Percentiles rank a stretch among this genome's conserved stretches.
These are phyloP conservation scores for Hucho hucho DNA, from an alignment of 2,113 vertebrate species.

Conservation along the genomic window DNA sequence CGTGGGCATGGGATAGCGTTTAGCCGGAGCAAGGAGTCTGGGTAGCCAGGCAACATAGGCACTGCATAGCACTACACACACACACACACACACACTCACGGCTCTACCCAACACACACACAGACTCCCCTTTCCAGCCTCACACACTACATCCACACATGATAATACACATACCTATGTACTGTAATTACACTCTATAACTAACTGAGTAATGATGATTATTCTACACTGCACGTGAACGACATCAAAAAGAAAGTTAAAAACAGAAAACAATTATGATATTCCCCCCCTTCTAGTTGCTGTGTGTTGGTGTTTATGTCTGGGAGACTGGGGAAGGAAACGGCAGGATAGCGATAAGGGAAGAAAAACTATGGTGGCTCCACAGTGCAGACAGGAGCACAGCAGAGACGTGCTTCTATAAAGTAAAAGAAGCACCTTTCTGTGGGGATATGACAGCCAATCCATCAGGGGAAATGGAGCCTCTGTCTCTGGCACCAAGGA, in stretches of 20 bases:
- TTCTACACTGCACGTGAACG: slow-evolving; percentile 10
- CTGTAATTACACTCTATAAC: slow-evolving; percentile 12
- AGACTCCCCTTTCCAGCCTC: too few species aligned
- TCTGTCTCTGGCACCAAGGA: slow-evolving; percentile 77
- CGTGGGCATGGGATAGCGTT: too few species aligned
- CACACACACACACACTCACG: background rate
- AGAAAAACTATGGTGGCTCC: slow-evolving; percentile 58
- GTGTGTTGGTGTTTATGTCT: slow-evolving; percentile 54
- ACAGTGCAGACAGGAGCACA: slow-evolving; percentile 57
- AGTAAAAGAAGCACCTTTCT: slow-evolving; percentile 74
- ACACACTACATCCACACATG: background rate
- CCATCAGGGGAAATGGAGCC: slow-evolving; percentile 85
- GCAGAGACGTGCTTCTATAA: slow-evolving; percentile 73
- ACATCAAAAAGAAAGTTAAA: slow-evolving; percentile 20
- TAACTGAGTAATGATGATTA: slow-evolving; percentile 11
- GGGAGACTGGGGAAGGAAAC: slow-evolving; percentile 13
- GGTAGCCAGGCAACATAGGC: background rate
- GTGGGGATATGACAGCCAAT: slow-evolving; percentile 80
- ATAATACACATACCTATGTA: background rate
- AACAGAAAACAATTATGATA: slow-evolving; percentile 28
- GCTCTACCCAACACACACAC: too few species aligned
- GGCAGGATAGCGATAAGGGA: slow-evolving; percentile 55
- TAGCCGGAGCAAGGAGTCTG: too few species aligned
- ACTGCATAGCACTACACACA: slow-evolving; percentile 4
- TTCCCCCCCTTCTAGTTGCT: slow-evolving; percentile 38